Conservation (phyloP, 2,113 vertebrate genomes). For the Sula dactylatra region DNA sequence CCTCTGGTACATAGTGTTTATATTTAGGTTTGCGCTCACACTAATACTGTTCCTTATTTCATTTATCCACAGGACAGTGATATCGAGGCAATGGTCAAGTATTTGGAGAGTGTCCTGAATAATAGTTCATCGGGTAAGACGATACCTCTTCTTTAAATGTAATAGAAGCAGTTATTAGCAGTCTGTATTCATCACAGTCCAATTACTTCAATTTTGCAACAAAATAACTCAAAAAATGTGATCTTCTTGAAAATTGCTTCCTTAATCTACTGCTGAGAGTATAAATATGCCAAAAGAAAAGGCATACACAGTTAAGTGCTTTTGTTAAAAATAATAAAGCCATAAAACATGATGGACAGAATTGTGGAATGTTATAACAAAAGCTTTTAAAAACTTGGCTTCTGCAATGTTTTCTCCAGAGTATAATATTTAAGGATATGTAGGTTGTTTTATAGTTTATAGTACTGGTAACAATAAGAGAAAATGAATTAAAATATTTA, state of each 20-base stretch:
- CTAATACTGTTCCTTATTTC: not conserved
- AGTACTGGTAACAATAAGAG: not conserved
- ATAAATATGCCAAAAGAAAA: not conserved
- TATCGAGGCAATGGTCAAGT: constrained; percentile 76
- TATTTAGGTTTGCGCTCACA: not conserved
- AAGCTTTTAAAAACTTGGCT: not conserved
- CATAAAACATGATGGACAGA: not conserved
- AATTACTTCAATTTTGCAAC: not conserved
- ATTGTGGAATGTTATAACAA: not conserved
- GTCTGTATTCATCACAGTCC: not conserved
- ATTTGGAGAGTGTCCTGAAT: constrained; percentile 80
- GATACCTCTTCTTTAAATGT: not conserved
- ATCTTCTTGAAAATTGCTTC: not conserved
- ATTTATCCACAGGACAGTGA: constrained; percentile 80
- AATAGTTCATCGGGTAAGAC: constrained; percentile 65
- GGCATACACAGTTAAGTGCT: not conserved
- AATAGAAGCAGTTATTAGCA: not conserved
- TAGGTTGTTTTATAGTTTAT: not conserved
- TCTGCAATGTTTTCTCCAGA: not conserved
- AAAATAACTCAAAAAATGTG: not conserved
- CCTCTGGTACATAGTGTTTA: not conserved
- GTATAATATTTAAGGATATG: not conserved
- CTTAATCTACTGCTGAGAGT: not conserved
- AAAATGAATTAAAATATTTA: not conserved
- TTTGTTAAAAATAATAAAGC: not conserved